phyloP scores from a whole-genome alignment of 2,797 vertebrate species.

The Enteromius anoplus region DNA sequence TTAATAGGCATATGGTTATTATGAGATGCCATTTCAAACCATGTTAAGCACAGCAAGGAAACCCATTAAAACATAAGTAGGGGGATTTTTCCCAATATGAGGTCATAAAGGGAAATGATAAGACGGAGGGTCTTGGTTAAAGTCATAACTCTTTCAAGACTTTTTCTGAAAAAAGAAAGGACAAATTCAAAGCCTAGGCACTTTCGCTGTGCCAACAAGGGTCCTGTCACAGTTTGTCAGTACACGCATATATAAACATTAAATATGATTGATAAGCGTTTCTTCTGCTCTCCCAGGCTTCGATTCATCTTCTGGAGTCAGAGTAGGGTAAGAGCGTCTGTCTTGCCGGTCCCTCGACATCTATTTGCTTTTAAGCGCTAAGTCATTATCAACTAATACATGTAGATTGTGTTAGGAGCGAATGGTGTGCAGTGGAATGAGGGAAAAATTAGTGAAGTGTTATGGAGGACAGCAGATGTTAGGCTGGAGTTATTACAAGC shows the following conservation, averaged over 20 bases:
- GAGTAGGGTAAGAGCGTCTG: slow-evolving; percentile 83
- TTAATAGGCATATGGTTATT: slow-evolving; percentile 75
- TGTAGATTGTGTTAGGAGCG: slow-evolving; percentile 95
- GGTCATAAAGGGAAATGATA: slow-evolving; percentile 56
- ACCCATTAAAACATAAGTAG: slow-evolving; percentile 57
- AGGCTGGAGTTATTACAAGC: slow-evolving; percentile 92
- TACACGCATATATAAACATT: slow-evolving; percentile 82
- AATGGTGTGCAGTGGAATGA: slow-evolving; percentile 92
- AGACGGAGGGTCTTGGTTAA: slow-evolving; percentile 32
- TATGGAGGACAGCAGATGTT: slow-evolving; percentile 97
- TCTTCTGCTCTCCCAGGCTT: slow-evolving; percentile 84
- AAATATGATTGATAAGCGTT: slow-evolving; percentile 92
- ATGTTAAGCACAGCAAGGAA: slow-evolving; percentile 79
- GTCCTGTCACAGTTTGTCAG: slow-evolving; percentile 77
- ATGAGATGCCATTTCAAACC: slow-evolving; percentile 75
- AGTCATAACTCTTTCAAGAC: slow-evolving; percentile 41
- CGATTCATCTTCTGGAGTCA: slow-evolving; percentile 92
- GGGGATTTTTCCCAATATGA: slow-evolving; percentile 58
- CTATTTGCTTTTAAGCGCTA: slow-evolving; percentile 97
- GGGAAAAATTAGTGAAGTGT: slow-evolving; percentile 95
- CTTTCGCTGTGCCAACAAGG: slow-evolving; percentile 39
- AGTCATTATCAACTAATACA: slow-evolving; percentile 98
- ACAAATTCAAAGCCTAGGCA: slow-evolving; percentile 22
- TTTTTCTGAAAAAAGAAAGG: slow-evolving; percentile 6
- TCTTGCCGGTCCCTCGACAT: slow-evolving; percentile 85